Evolutionary conservation across 2,888 invertebrate genomes (phyloP).

Genomic region (Hirtodrosophila duncani): DNA sequence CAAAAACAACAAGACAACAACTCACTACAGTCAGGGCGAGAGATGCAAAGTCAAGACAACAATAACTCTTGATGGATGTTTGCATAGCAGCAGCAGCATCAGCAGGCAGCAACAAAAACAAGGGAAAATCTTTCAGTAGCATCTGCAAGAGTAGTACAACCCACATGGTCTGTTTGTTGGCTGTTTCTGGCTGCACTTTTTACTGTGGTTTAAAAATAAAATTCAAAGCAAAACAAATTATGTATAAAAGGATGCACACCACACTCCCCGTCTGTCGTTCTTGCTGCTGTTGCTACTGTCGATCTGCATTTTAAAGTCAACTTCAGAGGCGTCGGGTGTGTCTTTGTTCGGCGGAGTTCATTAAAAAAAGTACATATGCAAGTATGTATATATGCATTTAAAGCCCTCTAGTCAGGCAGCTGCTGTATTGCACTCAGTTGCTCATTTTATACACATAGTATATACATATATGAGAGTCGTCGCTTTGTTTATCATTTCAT

Average conservation of each 20-base stretch:
- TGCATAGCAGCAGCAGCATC: too few relatives aligned
- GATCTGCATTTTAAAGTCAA: conserved; percentile 57
- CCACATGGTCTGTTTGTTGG: conserved; percentile 21
- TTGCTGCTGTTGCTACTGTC: conserved; percentile 8
- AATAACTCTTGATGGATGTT: conserved; percentile 31
- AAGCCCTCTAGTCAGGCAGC: neutral
- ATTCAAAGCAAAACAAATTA: conserved; percentile 51
- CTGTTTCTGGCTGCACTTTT: conserved; percentile 10
- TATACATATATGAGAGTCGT: too few relatives aligned
- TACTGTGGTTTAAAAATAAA: conserved; percentile 58
- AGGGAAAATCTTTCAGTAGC: conserved; percentile 16
- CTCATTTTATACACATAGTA: conserved; percentile 58
- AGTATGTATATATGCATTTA: conserved; percentile 38
- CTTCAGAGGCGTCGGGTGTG: conserved; percentile 22
- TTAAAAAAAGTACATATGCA: conserved; percentile 54
- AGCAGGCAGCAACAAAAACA: conserved; percentile 26
- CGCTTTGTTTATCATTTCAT: conserved; percentile 61
- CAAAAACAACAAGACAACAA: conserved; percentile 6
- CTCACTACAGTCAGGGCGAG: conserved; percentile 16
- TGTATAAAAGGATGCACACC: conserved; percentile 61
- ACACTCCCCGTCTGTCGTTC: conserved; percentile 27
- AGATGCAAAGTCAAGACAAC: conserved; percentile 13
- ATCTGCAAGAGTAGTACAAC: too few relatives aligned
- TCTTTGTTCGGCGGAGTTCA: conserved; percentile 48
- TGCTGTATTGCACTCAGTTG: conserved; percentile 33